Evolutionary conservation across 1,140 invertebrate species (phyloP).

Genomic region (Eciton burchellii): DNA sequence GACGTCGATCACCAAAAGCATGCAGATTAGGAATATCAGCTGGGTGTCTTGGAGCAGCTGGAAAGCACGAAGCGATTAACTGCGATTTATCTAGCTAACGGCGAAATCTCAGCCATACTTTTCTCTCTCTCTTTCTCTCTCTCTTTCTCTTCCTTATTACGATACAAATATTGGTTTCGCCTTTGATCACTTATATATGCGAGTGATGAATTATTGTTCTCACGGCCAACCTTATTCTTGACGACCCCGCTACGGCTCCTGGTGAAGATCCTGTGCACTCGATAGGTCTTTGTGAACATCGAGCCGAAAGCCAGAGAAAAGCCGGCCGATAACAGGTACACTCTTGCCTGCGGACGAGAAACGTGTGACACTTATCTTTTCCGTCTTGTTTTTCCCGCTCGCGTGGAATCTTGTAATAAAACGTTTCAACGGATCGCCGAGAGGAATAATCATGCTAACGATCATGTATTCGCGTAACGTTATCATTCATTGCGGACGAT

Average conservation of each 20-base stretch:
- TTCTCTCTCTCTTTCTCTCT: too few relatives aligned
- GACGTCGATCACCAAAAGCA: conserved; percentile 91
- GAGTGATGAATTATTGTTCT: conserved; percentile 7
- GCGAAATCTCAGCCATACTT: too few relatives aligned
- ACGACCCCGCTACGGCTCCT: conserved; percentile 88
- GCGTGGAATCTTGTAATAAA: neutral
- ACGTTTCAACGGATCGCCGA: too few relatives aligned
- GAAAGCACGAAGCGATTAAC: conserved; percentile 18
- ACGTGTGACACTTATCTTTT: neutral
- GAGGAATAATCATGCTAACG: neutral
- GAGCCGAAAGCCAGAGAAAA: conserved; percentile 95
- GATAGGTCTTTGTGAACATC: conserved; percentile 96
- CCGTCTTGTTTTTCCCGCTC: neutral
- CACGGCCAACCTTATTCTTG: conserved; percentile 87
- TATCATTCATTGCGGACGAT: neutral
- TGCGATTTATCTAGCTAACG: conserved; percentile 7
- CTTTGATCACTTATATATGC: neutral
- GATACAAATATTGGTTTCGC: conserved; percentile 31
- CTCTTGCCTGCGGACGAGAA: conserved; percentile 90
- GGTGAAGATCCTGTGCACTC: conserved; percentile 94
- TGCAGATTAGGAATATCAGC: conserved; percentile 92
- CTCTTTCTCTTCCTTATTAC: too few relatives aligned
- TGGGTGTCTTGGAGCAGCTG: conserved; percentile 93
- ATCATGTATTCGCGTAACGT: neutral
- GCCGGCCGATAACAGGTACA: conserved; percentile 94